Base-by-base conservation (phyloP, 2,113 vertebrate species). In the Falcunculus frontatus region DNA sequence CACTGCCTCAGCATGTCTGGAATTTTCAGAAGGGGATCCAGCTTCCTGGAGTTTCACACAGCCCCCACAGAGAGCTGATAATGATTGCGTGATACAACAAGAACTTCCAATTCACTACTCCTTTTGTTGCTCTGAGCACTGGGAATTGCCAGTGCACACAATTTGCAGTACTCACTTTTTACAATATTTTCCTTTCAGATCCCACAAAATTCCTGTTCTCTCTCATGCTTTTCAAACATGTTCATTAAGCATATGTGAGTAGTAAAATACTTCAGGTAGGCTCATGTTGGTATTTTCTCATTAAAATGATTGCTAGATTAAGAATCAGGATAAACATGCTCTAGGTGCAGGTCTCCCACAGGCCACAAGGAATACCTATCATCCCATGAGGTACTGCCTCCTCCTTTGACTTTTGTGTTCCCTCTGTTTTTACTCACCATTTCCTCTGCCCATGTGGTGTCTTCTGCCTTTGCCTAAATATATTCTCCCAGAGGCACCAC, bases 341-440 rank as follows among this genome's bases (percentile, higher is more conserved):
- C 8, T 1, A 2, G 3, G 12, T 37, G 7, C 22, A 37, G 5
- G 16, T 63, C 7, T 3, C 22, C 9, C 5, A 42, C 3, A 41
- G 3, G 10, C 16, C 32, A 35, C 26, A 59, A 18, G 20, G 7
- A 91, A 83, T 33, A 64, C 5, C 9, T 16, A 4, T 7, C 16
- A 18, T 85, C 13, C 11, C 29, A 33, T 8, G 7, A 20, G 63
- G 3, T 29, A 11, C 11, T 15, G 12, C 13, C 7, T 35, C 35
- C 35, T 44, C 8, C 4, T 47, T 57, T 52, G 17, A 26, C 19
- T 32, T 44, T 22, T 26, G 4, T 7, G 3, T 42, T 52, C 10
- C 16, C 4, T 70, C 37, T 52, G 16, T 4, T 82, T n/a, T 63
- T 53, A 27, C 29, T 60, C 46, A 37, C 19, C 41, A 20, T 67